These are phyloP conservation scores for Perca schrenkii DNA, from an alignment of 2,113 vertebrate genomes.

Conservation along the genomic window DNA sequence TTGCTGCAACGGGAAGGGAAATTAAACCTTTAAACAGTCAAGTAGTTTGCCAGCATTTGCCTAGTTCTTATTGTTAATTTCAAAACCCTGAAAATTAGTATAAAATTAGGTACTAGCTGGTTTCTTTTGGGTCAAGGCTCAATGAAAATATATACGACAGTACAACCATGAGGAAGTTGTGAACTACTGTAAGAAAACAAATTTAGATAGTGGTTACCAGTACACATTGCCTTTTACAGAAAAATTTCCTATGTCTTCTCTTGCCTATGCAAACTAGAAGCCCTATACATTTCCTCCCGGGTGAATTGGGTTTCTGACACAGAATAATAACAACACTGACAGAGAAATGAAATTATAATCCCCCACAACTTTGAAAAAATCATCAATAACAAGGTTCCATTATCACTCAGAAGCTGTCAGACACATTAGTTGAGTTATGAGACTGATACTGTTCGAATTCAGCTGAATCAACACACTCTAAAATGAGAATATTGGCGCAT, in stretches of 20 bases:
- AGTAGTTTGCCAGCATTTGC: constrained; percentile 24
- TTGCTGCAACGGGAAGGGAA: constrained; percentile 18
- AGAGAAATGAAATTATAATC: constrained; percentile 44
- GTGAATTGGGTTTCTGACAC: constrained; percentile 25
- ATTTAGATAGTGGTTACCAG: constrained; percentile 28
- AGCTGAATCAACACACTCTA: constrained; percentile 69
- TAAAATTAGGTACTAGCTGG: constrained; percentile 72
- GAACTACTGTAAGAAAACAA: constrained; percentile 22
- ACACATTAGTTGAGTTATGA: constrained; percentile 60
- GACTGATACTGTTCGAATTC: constrained; percentile 48
- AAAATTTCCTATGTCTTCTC: constrained; percentile 13
- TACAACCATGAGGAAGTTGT: constrained; percentile 1
- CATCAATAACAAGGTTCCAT: constrained; percentile 46
- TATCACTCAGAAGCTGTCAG: constrained; percentile 54
- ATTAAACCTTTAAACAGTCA: constrained; percentile 43
- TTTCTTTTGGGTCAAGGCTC: constrained; percentile 50
- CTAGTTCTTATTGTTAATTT: constrained; percentile 36
- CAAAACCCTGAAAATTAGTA: constrained; percentile 63
- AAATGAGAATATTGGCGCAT: constrained; percentile 68
- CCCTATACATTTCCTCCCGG: constrained; percentile 20
- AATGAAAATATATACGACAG: constrained; percentile 14
- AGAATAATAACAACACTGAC: constrained; percentile 49
- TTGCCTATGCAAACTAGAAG: constrained; percentile 38
- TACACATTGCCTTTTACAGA: constrained; percentile 35
- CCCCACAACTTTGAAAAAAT: constrained; percentile 20